Base-by-base conservation (phyloP, 1,140 invertebrate species). In the Bombus polaris region DNA sequence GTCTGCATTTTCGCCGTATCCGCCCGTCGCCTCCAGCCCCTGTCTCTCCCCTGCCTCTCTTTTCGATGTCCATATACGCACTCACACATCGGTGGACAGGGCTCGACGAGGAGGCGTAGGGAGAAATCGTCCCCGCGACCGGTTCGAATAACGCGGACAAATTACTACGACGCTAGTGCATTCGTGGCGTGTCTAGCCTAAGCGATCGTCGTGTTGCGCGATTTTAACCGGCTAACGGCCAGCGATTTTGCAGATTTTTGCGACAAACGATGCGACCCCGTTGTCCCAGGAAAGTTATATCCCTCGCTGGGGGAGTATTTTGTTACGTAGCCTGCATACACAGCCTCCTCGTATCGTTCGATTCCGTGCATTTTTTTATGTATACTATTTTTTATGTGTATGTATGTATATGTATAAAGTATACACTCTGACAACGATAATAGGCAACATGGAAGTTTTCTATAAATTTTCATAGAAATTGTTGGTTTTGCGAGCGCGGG, bases 111-210 rank as follows among this genome's bases (percentile, higher is more conserved):
- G 47, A 18, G 81, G 57, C 37, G 70, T 35, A 66, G 76, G 6
- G 70, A 39, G 81, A 84, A 88, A 88, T 87, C 88, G 89, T 85
- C 87, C 80, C 90, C 91, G 86, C 86, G 88, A 89, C 81, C 91
- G 92, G 90, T 91, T 89, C 92, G 93, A 92, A 92, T 94, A 94
- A 94, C 94, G 92, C 88, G 92, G 88, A 94, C 93, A 94, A 94
- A 94, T 94, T 90, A 91, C 90, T 91, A 91, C 90, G 87, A 91
- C 90, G 89, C 83, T 88, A 88, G 86, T 88, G 90, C 90, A 90
- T 90, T 90, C 87, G 90, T 86, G 89, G 80, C 79, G 89, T 81
- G 89, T 88, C 83, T 87, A 68, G 89, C 83, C 85, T 88, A 90
- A 91, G 90, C 90, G 90, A 91, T 91, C 90, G 89, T 80, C 72